Evolutionary conservation across 2,113 vertebrate species (phyloP).

Genomic region (Corvus moneduloides): DNA sequence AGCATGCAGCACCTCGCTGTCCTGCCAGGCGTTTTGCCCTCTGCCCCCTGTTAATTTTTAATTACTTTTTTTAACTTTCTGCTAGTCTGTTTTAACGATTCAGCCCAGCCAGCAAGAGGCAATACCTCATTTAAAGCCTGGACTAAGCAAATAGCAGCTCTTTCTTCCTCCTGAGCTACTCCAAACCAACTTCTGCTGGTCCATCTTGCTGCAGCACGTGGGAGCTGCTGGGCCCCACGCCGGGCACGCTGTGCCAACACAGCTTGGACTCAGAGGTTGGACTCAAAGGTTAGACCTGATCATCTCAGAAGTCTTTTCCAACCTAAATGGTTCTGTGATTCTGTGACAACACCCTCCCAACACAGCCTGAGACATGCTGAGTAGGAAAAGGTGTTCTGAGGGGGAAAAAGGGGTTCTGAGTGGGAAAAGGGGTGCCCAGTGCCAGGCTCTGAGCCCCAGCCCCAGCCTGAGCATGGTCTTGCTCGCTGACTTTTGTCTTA

Average conservation of each 20-base stretch:
- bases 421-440: neutral
- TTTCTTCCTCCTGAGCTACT: neutral
- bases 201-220: neutral
- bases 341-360: neutral
- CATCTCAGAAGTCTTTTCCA: neutral
- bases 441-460: neutral
- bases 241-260: rapidly evolving
- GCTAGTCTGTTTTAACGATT: neutral
- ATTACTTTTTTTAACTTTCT: neutral
- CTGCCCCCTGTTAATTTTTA: neutral
- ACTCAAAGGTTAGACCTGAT: neutral
- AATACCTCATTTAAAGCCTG: neutral
- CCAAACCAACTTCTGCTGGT: neutral
- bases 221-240: neutral
- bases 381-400: neutral
- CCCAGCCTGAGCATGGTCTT: neutral
- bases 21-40: neutral
- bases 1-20: rapidly evolving
- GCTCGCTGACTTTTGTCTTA: slow-evolving; percentile 3
- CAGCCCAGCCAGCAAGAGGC: neutral
- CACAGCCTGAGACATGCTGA: rapidly evolving
- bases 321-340: neutral
- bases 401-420: neutral
- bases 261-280: neutral
- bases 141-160: neutral